A percentile compares a stretch with the other conserved stretches of the same genome.
Conservation (phyloP, 1,140 invertebrate genomes). For the Hycleus phaleratus region DNA sequence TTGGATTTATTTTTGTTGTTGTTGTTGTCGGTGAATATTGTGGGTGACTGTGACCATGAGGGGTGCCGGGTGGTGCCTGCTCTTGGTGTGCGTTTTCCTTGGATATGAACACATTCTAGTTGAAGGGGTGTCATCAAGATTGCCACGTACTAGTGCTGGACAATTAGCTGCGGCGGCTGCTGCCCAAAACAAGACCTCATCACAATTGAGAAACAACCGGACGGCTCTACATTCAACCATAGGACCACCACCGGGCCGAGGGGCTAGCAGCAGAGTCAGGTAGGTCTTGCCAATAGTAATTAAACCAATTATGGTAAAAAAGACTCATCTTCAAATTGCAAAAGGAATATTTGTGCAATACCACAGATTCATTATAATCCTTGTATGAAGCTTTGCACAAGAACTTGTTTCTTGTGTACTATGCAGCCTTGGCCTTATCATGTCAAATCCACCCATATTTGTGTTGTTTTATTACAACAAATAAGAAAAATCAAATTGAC, state of each 20-base stretch:
- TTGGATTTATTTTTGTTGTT: neutral
- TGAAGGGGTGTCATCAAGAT: conserved; percentile 26
- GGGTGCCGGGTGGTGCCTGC: conserved; percentile 30
- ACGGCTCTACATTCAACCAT: conserved; percentile 4
- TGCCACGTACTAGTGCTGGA: conserved; percentile 39
- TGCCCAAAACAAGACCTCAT: conserved; percentile 34
- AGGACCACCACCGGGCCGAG: conserved; percentile 23
- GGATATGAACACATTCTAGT: conserved; percentile 4
- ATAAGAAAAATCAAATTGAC: too few species aligned
- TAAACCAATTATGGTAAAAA: too few species aligned
- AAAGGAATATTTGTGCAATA: too few species aligned
- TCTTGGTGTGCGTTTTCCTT: conserved; percentile 25
- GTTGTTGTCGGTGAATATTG: neutral
- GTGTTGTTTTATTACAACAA: too few species aligned
- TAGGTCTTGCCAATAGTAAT: conserved; percentile 7
- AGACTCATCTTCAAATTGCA: too few species aligned
- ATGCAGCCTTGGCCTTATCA: too few species aligned
- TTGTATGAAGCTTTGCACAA: too few species aligned
- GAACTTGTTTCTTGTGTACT: too few species aligned
- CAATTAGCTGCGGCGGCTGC: conserved; percentile 36
- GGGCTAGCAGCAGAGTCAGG: conserved; percentile 26
- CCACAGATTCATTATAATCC: too few species aligned
- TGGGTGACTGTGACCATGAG: conserved; percentile 23
- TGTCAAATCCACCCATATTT: too few species aligned
- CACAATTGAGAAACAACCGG: conserved; percentile 27